These are phyloP conservation scores for Sipha flava DNA, from an alignment of 1,140 invertebrate genomes.

Conservation along the genomic window DNA sequence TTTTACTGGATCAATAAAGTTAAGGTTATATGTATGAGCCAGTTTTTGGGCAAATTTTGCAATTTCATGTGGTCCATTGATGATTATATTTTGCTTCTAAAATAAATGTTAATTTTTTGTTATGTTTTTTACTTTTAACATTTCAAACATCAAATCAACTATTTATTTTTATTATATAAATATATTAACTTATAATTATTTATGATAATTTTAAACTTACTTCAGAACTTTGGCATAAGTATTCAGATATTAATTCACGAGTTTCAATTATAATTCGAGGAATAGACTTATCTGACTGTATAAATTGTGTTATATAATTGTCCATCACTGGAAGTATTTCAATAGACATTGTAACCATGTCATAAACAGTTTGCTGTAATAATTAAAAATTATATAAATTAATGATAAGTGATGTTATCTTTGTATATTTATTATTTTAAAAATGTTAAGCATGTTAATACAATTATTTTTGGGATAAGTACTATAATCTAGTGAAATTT, in stretches of 20 bases:
- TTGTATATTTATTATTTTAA: too few relatives aligned
- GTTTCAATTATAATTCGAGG: background rate
- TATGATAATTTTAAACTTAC: too few relatives aligned
- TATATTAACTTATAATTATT: too few relatives aligned
- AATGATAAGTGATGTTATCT: too few relatives aligned
- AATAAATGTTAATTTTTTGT: background rate
- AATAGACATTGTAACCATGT: slow-evolving; percentile 7
- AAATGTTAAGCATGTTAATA: too few relatives aligned
- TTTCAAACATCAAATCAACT: too few relatives aligned
- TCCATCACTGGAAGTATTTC: slow-evolving; percentile 22
- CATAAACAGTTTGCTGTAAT: slow-evolving; percentile 11
- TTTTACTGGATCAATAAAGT: background rate
- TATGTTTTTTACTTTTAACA: background rate
- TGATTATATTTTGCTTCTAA: slow-evolving; percentile 8
- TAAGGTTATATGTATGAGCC: background rate
- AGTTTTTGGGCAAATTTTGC: background rate
- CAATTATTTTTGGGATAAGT: too few relatives aligned
- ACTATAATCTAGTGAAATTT: too few relatives aligned
- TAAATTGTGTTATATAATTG: slow-evolving; percentile 1
- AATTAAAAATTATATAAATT: background rate
- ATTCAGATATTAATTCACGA: background rate
- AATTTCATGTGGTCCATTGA: background rate
- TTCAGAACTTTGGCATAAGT: background rate
- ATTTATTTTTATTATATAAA: too few relatives aligned
- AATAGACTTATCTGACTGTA: background rate